These are phyloP conservation scores for Cheirogaleus medius DNA, from an alignment of 2,113 vertebrate species.

Conservation along the genomic window DNA sequence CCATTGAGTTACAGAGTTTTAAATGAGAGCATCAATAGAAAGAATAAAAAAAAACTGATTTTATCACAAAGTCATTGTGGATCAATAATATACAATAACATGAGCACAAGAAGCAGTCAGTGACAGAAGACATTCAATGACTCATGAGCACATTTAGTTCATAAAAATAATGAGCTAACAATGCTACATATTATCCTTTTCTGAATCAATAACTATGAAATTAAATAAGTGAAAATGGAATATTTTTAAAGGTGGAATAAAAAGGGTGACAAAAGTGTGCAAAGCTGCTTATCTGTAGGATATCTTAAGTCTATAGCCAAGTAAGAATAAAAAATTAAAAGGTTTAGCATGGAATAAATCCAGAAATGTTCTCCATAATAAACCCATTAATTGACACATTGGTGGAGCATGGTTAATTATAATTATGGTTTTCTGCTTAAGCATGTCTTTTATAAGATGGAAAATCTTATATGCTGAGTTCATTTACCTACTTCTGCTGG, in stretches of 20 bases:
- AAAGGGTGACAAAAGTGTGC: neutral
- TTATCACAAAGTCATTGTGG: constrained; percentile 52
- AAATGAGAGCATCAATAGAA: constrained; percentile 16
- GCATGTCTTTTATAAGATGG: neutral
- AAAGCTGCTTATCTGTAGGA: neutral
- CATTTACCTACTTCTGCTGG: neutral
- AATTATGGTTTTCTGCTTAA: neutral
- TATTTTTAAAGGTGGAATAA: constrained; percentile 4
- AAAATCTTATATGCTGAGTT: constrained; percentile 9
- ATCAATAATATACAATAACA: constrained; percentile 56
- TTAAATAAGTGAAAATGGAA: constrained; percentile 41
- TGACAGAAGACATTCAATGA: constrained; percentile 48
- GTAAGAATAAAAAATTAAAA: constrained; percentile 23
- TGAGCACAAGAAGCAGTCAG: neutral
- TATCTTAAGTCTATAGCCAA: neutral
- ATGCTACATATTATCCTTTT: constrained; percentile 20
- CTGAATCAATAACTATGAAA: constrained; percentile 55
- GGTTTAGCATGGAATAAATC: neutral
- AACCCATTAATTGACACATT: neutral
- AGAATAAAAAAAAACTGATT: constrained; percentile 12
- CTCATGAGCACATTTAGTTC: constrained; percentile 57
- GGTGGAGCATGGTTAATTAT: neutral
- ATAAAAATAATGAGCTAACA: constrained; percentile 48
- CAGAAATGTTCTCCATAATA: neutral
- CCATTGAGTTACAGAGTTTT: constrained; percentile 11